Evolutionary conservation across 1,140 invertebrate genomes (phyloP), one percentile per base, ranked within the genome.

Genomic region (Drosophila pandora): DNA sequence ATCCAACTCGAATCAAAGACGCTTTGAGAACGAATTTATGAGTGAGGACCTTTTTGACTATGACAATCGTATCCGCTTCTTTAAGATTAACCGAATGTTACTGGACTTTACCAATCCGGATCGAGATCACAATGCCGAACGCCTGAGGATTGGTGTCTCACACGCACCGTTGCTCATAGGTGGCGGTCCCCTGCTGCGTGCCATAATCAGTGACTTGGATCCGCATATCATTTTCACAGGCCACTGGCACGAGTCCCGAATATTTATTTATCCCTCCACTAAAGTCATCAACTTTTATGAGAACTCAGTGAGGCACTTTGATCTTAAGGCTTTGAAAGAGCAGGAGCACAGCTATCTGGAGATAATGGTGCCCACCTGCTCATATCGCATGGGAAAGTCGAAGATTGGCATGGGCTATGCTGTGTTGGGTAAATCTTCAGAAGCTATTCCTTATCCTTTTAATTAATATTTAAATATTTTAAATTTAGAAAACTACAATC

Each of bases 351-450:
- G 93, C 68, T 92, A 96, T 71, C 94, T 96, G 88, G 97, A 99
- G 93, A 94, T 99, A 41, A 94, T 96, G 91, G 96, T 98, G 58
- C 98, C 98, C 2, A 98, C 97, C 0, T 98, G 96, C 92, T 98
- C 97, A 4, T 99, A 99, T 92, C 94, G 98, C 87, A 99, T 99
- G 97, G 97, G 97, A 2, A 96, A 95, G 21, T 77, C 87, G 8
- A 93, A 96, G 65, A 97, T 97, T 91, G 97, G 97, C 13, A 98
- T 95, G 92, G 97, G 97, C 39, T 94, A 95, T 70, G 96, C 96
- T 4, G 92, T 97, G 56, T 93, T 98, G 63, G 95, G 97, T 98
- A 94, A 93, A 92, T 90, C 2, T n/a, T 17, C 6, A 12, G 8
- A 39, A 0, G 5, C 21, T 25, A 12, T 3, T 30, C 5, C 13